Percentiles rank a stretch among this genome's conserved stretches.
phyloP scores from a whole-genome alignment of 2,113 vertebrate species.

The Marcusenius ussheri region DNA sequence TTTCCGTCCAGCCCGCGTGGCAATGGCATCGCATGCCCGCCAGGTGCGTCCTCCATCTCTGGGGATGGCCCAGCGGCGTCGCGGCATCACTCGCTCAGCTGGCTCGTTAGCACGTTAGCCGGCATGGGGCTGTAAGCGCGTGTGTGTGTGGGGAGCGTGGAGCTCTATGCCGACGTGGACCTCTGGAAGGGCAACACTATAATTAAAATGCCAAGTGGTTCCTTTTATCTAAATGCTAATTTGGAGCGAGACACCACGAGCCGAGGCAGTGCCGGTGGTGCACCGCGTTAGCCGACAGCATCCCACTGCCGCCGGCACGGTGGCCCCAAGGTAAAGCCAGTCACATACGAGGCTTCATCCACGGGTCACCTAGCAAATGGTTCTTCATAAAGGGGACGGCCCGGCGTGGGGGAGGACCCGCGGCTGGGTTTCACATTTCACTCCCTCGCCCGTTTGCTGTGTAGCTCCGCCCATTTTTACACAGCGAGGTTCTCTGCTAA shows the following conservation, averaged over 20 bases:
- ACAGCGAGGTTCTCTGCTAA: not conserved
- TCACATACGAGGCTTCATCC: not conserved
- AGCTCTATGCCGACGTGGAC: constrained; percentile 44
- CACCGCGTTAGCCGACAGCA: not conserved
- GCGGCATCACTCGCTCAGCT: not conserved
- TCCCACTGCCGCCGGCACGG: not conserved
- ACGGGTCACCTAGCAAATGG: not conserved
- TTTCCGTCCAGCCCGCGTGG: not conserved
- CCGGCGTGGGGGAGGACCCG: not conserved
- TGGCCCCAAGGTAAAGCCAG: not conserved
- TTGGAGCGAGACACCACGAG: constrained; percentile 42
- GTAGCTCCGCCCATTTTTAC: not conserved
- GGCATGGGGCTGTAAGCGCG: constrained; percentile 31
- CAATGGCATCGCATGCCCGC: not conserved
- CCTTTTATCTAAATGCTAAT: constrained; percentile 60
- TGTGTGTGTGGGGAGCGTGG: constrained; percentile 38
- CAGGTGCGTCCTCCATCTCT: not conserved
- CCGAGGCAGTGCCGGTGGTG: constrained; percentile 16
- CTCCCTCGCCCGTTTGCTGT: not conserved
- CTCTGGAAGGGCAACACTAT: constrained; percentile 50
- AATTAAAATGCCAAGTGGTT: constrained; percentile 60
- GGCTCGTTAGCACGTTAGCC: not conserved
- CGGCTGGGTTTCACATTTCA: not conserved
- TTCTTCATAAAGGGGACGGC: not conserved
- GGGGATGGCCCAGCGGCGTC: not conserved